Evolutionary conservation across 1,140 invertebrate genomes (phyloP), one percentile per base, ranked within the genome.

Genomic region (Armadillidium nasatum): DNA sequence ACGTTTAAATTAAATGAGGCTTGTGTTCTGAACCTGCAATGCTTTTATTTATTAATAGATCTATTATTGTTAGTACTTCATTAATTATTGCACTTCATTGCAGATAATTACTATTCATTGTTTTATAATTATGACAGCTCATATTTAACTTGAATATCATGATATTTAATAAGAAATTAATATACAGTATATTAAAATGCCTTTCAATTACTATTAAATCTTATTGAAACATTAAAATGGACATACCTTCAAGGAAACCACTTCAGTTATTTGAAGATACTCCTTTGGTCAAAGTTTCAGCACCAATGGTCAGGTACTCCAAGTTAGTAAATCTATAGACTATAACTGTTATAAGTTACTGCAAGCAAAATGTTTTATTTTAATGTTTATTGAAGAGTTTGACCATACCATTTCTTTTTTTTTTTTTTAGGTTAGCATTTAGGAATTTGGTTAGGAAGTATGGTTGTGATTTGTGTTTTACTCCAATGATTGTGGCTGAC

Each of bases 231-330:
- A 33, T 33, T 33, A 33, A 33, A 33, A 33, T 1, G 33, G 33
- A 33, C 6, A 33, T 1, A 3, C 1, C 33, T 33, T 1, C 33
- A 33, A 77, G 77, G 23, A 76, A 73, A 10, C 79, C 79, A 10
- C 67, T 88, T 44, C 87, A 90, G 69, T 83, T 94, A 45, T 92
- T 95, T 83, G 81, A 89, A 84, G 84, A 85, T 54, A 85, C 88
- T 83, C 85, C 86, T 81, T 85, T 90, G 81, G 83, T 94, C 46
- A 94, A 91, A 87, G 87, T 97, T 67, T 94, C 92, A 87, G 95
- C 95, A 11, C 95, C 95, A 11, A 98, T 97, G 95, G 95, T 98
- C 54, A 88, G 95, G 81, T 98, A 97, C 82, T 97, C 95, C 83
- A 97, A 95, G 90, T 93, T 87, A 86, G 87, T 22, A 54, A 7